Evolutionary conservation across 2,113 vertebrate genomes (phyloP).

Genomic region (Misgurnus anguillicaudatus): DNA sequence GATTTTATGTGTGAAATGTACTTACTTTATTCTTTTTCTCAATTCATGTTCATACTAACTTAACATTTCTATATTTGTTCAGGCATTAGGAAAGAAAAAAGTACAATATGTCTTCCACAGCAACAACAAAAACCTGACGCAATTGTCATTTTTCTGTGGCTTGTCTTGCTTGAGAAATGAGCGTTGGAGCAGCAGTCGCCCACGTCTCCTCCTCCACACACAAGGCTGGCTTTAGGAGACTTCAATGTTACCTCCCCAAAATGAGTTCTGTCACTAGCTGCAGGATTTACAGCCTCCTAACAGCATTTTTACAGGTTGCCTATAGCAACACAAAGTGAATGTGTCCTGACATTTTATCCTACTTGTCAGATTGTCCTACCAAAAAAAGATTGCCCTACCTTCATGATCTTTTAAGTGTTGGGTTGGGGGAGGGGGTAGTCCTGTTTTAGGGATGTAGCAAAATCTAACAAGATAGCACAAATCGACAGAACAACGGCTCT

Average conservation of each 20-base stretch:
- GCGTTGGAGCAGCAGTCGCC: conserved; percentile 40
- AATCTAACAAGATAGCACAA: too few species aligned
- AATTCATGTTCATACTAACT: neutral
- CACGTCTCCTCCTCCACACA: conserved; percentile 44
- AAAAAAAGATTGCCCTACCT: too few species aligned
- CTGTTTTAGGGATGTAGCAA: too few species aligned
- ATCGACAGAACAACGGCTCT: neutral
- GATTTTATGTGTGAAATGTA: neutral
- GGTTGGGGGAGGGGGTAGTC: too few species aligned
- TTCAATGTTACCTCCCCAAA: conserved; percentile 33
- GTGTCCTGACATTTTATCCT: too few species aligned
- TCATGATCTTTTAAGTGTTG: too few species aligned
- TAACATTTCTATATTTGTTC: neutral
- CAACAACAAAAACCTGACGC: conserved; percentile 31
- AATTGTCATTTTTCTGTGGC: conserved; percentile 40
- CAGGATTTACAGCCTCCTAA: conserved; percentile 42
- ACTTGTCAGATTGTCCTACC: too few species aligned
- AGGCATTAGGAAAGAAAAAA: neutral
- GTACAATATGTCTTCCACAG: conserved; percentile 10
- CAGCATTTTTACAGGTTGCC: conserved; percentile 50
- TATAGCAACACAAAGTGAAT: conserved; percentile 51
- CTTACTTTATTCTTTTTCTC: too few species aligned
- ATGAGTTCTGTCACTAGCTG: conserved; percentile 54
- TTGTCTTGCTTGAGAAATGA: conserved; percentile 43
- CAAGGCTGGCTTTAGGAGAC: conserved; percentile 21